Evolutionary conservation across 2,797 vertebrate genomes (phyloP), one percentile per base, ranked within the genome.

Genomic region (Syndactyla subalaris): DNA sequence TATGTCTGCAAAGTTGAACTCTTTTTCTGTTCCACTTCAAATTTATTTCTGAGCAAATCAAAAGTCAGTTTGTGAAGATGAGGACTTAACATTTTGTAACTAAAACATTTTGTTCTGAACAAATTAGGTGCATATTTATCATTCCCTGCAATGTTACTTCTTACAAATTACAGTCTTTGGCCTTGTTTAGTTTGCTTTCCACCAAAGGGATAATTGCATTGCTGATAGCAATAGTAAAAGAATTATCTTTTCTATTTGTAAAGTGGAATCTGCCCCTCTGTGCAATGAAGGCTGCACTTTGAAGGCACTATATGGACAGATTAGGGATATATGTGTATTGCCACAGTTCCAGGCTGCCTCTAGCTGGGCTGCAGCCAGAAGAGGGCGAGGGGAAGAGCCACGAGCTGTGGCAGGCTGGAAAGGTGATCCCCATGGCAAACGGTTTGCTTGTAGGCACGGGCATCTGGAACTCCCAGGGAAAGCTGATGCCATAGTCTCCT

Each of bases 1-100:
- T 85, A 36, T 29, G 27, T 67, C 70, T 92, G 45, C 52, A 86
- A 90, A 96, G 91, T n/a, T 49, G 66, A 89, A 39, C 22, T 91
- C 16, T 54, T 13, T 73, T 80, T 81, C 32, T 66, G 9, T 88
- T 89, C 41, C 46, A 41, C 48, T 83, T 93, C 52, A 39, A 5
- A 72, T 78, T 59, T 85, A 76, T 70, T 48, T 55, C 39, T 39
- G 26, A 85, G 39, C 67, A 84, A 92, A 92, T 94, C 45, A 91
- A 79, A 92, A 93, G 36, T 78, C 52, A 67, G 66, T 92, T 72
- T 67, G 24, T 52, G 58, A 84, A 75, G 70, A 70, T 62, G 76
- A 89, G 36, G 41, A 73, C 34, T 48, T 67, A 41, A 32, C 26
- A 18, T 62, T 96, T 81, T 57, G 34, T 46, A 34, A 32, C 51